These are phyloP conservation scores for Corythornis vintsioides DNA, from an alignment of 2,113 vertebrate genomes.

Conservation along the genomic window DNA sequence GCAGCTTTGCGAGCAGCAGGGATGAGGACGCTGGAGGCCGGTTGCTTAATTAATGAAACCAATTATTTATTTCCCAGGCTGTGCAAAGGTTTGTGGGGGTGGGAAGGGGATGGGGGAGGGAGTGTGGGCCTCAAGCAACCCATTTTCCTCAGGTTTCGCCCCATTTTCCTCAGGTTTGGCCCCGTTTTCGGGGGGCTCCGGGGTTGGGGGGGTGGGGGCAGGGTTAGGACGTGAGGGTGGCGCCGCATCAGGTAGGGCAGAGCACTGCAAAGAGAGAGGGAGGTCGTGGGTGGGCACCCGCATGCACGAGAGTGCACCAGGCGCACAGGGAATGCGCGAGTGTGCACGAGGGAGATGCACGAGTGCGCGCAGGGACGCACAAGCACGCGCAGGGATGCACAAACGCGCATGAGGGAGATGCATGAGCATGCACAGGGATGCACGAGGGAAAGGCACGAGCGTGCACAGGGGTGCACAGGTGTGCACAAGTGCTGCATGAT, in stretches of 20 bases:
- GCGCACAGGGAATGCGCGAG: fast-evolving
- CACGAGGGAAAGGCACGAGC: background rate
- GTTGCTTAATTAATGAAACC: constrained; percentile 44
- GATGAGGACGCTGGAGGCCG: background rate
- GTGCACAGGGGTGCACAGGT: background rate
- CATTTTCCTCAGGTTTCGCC: background rate
- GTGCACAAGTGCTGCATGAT: background rate
- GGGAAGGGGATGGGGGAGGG: background rate
- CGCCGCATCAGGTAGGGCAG: constrained; percentile 47
- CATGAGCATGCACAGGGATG: background rate
- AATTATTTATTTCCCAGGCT: constrained; percentile 58
- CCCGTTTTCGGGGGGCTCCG: background rate
- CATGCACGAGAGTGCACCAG: fast-evolving
- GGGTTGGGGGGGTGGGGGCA: background rate
- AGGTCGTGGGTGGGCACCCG: background rate
- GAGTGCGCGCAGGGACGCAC: fast-evolving
- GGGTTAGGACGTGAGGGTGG: background rate
- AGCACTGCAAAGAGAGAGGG: constrained; percentile 41
- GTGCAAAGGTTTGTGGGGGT: background rate
- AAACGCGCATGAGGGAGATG: background rate
- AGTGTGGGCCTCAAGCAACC: background rate
- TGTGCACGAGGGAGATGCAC: too few relatives aligned
- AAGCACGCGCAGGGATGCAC: background rate
- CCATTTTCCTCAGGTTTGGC: background rate
- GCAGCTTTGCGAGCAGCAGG: fast-evolving